phyloP scores from a whole-genome alignment of 1,140 invertebrate species.

The Zaprionus gabonicus region DNA sequence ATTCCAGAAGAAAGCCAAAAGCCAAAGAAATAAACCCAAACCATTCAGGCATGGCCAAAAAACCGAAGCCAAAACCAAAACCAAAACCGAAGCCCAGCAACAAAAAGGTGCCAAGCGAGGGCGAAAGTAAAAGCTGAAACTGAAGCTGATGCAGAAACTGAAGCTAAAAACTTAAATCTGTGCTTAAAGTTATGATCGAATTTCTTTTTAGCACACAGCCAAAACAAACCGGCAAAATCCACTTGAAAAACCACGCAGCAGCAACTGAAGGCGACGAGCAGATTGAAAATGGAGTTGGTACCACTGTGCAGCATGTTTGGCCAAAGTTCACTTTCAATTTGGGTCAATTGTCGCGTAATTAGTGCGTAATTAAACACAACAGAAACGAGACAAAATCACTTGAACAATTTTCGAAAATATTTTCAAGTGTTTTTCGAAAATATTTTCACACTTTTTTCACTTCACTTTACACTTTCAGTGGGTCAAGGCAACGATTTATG shows the following conservation, averaged over 20 bases:
- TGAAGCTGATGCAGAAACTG: slow-evolving; percentile 57
- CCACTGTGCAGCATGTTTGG: slow-evolving; percentile 7
- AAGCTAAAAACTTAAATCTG: slow-evolving; percentile 36
- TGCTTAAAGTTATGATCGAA: slow-evolving; percentile 15
- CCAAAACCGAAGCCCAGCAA: slow-evolving; percentile 5
- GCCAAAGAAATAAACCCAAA: slow-evolving; percentile 5
- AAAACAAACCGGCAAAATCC: slow-evolving; percentile 75
- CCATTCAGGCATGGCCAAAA: slow-evolving; percentile 49
- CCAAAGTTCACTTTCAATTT: slow-evolving; percentile 4
- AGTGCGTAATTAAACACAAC: slow-evolving; percentile 6
- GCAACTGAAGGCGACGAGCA: slow-evolving; percentile 33
- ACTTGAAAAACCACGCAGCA: slow-evolving; percentile 44
- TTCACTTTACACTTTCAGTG: neutral
- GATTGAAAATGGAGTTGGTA: slow-evolving; percentile 15
- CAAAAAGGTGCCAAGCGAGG: slow-evolving; percentile 54
- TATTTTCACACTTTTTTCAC: neutral
- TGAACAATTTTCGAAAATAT: neutral
- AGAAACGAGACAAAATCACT: neutral
- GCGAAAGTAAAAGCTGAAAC: slow-evolving; percentile 78
- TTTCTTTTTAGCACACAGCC: slow-evolving; percentile 63
- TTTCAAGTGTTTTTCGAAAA: neutral
- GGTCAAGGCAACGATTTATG: neutral
- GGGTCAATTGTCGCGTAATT: slow-evolving; percentile 29
- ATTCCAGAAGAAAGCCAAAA: slow-evolving; percentile 64
- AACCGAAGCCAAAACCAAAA: slow-evolving; percentile 1